Percentiles rank a stretch among this genome's conserved stretches.
These are phyloP conservation scores for Oscheius sp. DNA, from an alignment of 2,888 invertebrate species.

Conservation along the genomic window DNA sequence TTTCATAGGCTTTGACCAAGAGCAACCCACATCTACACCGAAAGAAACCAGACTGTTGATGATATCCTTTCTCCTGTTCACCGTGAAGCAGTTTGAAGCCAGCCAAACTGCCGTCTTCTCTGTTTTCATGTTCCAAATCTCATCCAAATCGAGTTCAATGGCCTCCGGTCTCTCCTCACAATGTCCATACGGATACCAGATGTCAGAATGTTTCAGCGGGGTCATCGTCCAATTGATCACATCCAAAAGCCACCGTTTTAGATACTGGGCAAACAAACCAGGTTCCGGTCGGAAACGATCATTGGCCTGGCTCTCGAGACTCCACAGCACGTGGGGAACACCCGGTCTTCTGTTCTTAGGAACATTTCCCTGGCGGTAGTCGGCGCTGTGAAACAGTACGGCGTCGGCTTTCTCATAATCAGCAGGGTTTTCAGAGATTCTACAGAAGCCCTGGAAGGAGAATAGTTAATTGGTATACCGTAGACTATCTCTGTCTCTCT, in stretches of 20 bases:
- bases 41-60: constrained; percentile 36
- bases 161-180: constrained; percentile 37
- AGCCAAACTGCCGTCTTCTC: constrained; percentile 46
- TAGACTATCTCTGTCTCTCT: too few species aligned
- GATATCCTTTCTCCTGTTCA: constrained; percentile 42
- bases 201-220: constrained; percentile 50
- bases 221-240: constrained; percentile 63
- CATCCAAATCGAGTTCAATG: constrained; percentile 10
- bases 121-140: constrained; percentile 33
- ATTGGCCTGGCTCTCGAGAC: constrained; percentile 55
- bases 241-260: constrained; percentile 39
- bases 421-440: constrained; percentile 40
- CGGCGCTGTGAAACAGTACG: constrained; percentile 58
- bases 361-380: constrained; percentile 38
- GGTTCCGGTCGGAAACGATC: constrained; percentile 48
- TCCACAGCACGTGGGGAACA: constrained; percentile 53
- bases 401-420: constrained; percentile 47
- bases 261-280: constrained; percentile 35
- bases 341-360: constrained; percentile 35
- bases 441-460: constrained; percentile 43
- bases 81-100: constrained; percentile 51
- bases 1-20: too few species aligned
- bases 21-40: constrained; percentile 13
- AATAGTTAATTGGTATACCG: background rate
- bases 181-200: constrained; percentile 54